A percentile compares a stretch with the other conserved stretches of the same genome.
Conservation (phyloP, 2,888 invertebrate species). For the Danaus chrysippus region DNA sequence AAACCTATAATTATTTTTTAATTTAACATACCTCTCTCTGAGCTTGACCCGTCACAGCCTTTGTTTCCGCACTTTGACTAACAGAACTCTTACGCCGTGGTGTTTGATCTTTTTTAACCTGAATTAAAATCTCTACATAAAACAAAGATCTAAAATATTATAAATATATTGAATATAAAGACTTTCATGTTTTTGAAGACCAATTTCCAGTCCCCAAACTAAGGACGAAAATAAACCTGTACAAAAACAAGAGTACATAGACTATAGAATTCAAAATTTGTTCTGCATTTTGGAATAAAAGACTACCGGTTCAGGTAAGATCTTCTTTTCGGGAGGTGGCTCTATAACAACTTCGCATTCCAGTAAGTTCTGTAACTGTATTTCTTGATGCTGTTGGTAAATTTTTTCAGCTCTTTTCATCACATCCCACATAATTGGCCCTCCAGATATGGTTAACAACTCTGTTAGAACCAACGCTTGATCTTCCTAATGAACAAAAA, state of each 20-base stretch:
- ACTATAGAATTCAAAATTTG: too few species aligned
- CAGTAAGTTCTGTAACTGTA: slow-evolving; percentile 45
- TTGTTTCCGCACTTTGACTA: slow-evolving; percentile 24
- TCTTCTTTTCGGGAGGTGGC: slow-evolving; percentile 29
- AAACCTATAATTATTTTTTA: slow-evolving; percentile 1
- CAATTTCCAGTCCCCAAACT: too few species aligned
- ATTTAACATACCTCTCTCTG: slow-evolving; percentile 43
- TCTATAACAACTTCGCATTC: slow-evolving; percentile 49
- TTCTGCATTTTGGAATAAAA: slow-evolving; percentile 7
- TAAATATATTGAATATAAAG: background rate
- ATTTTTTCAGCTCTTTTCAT: slow-evolving; percentile 44
- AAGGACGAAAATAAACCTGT: too few species aligned
- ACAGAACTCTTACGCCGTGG: slow-evolving; percentile 20
- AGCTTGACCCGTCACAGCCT: slow-evolving; percentile 36
- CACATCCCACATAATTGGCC: slow-evolving; percentile 62
- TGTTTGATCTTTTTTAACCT: slow-evolving; percentile 38
- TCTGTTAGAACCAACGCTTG: slow-evolving; percentile 61
- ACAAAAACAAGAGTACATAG: too few species aligned
- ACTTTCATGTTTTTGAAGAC: too few species aligned
- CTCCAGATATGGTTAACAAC: slow-evolving; percentile 56
- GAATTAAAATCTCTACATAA: background rate
- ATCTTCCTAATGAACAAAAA: slow-evolving; percentile 44
- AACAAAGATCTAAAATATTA: slow-evolving; percentile 25
- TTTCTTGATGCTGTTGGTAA: slow-evolving; percentile 49
- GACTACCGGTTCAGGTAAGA: slow-evolving; percentile 23